phyloP scores from a whole-genome alignment of 2,113 vertebrate species.

The Gopherus evgoodei region DNA sequence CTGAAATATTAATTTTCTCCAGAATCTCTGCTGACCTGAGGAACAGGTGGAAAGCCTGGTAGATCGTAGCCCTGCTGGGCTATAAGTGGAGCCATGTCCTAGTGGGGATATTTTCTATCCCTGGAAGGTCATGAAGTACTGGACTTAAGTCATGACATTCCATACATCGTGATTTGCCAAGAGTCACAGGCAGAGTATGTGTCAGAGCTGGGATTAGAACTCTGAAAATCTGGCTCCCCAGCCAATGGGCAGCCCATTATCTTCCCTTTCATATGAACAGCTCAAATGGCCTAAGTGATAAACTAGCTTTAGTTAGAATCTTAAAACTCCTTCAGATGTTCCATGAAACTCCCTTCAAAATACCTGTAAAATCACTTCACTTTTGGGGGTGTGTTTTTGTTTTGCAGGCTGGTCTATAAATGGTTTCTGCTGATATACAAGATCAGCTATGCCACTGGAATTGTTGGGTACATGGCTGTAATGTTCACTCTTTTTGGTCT shows the following conservation, averaged over 20 bases:
- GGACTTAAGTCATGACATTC: neutral
- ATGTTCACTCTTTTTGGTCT: slow-evolving; percentile 99
- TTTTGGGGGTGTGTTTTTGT: neutral
- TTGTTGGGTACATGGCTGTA: slow-evolving; percentile 93
- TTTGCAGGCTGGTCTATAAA: slow-evolving; percentile 94
- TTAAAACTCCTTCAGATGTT: neutral
- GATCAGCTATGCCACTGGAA: slow-evolving; percentile 96
- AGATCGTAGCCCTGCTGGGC: neutral
- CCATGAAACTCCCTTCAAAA: fast-evolving
- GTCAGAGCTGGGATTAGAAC: neutral
- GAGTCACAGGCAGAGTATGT: neutral
- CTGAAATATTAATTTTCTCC: neutral
- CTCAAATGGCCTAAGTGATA: neutral
- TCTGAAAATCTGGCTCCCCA: fast-evolving
- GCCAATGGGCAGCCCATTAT: fast-evolving
- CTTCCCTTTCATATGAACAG: neutral
- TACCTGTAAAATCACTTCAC: fast-evolving
- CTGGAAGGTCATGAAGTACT: neutral
- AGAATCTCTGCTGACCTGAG: neutral
- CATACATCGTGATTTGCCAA: neutral
- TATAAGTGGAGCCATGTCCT: neutral
- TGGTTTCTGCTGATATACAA: slow-evolving; percentile 99
- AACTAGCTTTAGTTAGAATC: neutral
- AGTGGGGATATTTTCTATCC: fast-evolving
- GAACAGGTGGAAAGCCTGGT: neutral